Base-by-base conservation (phyloP, 1,140 invertebrate genomes). In the Cotesia chilonis region DNA sequence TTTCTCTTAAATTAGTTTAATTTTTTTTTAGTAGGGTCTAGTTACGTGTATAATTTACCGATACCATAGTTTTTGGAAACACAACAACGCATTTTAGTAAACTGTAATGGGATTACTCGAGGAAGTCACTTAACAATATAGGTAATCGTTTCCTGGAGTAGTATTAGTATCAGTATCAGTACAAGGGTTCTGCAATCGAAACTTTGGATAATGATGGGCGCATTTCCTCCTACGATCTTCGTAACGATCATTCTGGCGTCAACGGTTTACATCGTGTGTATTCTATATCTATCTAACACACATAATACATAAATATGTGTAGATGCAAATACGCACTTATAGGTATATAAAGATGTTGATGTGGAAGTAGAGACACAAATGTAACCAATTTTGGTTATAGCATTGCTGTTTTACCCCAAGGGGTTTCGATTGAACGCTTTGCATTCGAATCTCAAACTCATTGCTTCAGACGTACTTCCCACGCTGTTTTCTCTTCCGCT, bases 131-230 rank as follows among this genome's bases (percentile, higher is more conserved):
- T 64, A 73, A 73, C 67, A 17, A 51, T 14, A 73, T 41, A 65
- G 47, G 47, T 17, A 69, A 73, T 73, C 72, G 60, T 73, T 73
- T 14, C 36, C 47, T 36, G 47, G 14, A 57, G 36, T 47, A 36
- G 54, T 63, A 63, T 63, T 37, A 63, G 37, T 28, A 28, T 28
- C 28, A 28, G 28, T 28, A 28, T 28, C 28, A 28, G 28, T 28
- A 28, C 28, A 28, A 28, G 60, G 60, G 35, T 41, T n/a, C 36
- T 64, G 81, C 79, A 81, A 85, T 85, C 79, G 81, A 78, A 84
- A 84, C 82, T 85, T 84, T 74, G 80, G 74, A 76, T 83, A 85
- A 73, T 41, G 52, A 68, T 54, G 66, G 52, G 12, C 35, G 37
- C 64, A 59, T 72, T 65, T 36, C 59, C 36, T 70, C 59, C 36